These are phyloP conservation scores for Margaritifera margaritifera DNA, from an alignment of 2,888 invertebrate species.

Conservation along the genomic window DNA sequence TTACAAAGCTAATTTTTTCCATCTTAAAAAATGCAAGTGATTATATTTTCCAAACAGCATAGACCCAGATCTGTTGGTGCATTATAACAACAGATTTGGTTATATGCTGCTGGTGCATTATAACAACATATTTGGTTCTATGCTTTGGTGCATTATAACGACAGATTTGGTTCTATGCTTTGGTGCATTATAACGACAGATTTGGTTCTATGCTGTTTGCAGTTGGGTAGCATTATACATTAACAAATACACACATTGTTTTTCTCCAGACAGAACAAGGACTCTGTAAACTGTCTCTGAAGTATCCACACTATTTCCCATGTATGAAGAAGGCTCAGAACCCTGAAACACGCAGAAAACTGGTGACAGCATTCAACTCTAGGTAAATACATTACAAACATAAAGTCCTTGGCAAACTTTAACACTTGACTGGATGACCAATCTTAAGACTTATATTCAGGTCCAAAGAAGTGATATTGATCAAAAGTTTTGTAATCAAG, in stretches of 20 bases:
- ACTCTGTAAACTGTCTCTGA: slow-evolving; percentile 73
- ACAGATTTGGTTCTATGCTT: background rate
- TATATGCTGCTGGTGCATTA: background rate
- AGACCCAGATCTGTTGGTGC: too few species aligned
- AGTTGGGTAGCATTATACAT: background rate
- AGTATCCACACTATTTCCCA: slow-evolving; percentile 75
- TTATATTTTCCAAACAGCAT: too few species aligned
- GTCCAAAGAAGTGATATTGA: too few species aligned
- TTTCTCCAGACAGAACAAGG: slow-evolving; percentile 66
- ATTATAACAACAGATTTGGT: too few species aligned
- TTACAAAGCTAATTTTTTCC: too few species aligned
- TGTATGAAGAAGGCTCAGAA: slow-evolving; percentile 73
- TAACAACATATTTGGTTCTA: background rate
- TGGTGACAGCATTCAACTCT: slow-evolving; percentile 73
- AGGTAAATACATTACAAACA: slow-evolving; percentile 57
- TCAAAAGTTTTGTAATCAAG: too few species aligned
- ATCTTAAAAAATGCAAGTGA: too few species aligned
- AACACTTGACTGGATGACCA: too few species aligned
- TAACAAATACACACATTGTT: background rate
- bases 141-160: background rate
- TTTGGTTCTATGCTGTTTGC: background rate
- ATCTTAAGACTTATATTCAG: too few species aligned
- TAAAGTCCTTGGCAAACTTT: too few species aligned
- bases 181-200: background rate
- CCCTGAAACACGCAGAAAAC: slow-evolving; percentile 70